phyloP scores from a whole-genome alignment of 2,113 vertebrate species.

The Rhizomys pruinosus region DNA sequence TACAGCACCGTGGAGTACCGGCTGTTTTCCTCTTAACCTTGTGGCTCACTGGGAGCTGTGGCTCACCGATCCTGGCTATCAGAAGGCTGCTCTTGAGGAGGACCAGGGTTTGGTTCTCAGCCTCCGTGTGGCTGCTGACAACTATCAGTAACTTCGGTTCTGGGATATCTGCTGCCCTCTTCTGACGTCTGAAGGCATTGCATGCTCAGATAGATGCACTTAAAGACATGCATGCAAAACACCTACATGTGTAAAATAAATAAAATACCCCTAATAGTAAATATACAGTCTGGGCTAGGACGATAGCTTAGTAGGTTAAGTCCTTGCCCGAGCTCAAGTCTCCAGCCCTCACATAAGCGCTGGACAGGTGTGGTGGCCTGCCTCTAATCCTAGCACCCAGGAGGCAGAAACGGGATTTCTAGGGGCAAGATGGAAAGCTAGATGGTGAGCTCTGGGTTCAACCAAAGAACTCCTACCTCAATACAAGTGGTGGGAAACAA shows the following conservation, averaged over 20 bases:
- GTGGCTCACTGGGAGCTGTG: background rate
- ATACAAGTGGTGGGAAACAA: background rate
- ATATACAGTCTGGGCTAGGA: background rate
- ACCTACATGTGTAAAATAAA: no score
- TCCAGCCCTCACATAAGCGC: background rate
- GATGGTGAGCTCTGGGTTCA: background rate
- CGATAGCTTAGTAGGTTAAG: no score
- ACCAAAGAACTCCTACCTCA: background rate
- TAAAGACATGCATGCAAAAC: no score
- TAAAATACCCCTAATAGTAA: no score
- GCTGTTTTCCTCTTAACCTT: background rate
- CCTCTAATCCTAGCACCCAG: background rate
- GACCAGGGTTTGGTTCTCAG: no score
- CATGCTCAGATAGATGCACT: no score
- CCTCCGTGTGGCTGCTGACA: no score
- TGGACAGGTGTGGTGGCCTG: background rate
- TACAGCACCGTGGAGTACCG: no score
- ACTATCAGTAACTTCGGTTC: no score
- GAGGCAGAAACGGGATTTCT: background rate
- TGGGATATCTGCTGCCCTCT: no score
- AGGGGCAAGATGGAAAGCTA: background rate
- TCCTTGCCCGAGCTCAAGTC: background rate
- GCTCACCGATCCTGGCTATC: background rate
- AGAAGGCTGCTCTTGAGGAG: no score
- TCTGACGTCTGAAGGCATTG: no score